Base-by-base conservation (phyloP, 2,797 vertebrate species). In the Sarcoramphus papa region DNA sequence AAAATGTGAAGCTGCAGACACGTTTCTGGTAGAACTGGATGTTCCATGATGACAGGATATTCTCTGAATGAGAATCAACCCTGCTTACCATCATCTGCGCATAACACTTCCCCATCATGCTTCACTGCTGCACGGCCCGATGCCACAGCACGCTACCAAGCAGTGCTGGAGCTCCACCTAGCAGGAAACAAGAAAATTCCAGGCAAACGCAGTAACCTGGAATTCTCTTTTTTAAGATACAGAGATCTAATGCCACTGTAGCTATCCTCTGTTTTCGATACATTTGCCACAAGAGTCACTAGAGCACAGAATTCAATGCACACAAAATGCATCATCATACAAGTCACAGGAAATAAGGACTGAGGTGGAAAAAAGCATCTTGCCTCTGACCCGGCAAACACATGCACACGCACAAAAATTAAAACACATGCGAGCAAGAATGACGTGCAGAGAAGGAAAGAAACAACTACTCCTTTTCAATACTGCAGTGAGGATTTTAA, bases 161-260 rank as follows among this genome's bases (percentile, higher is more conserved):
- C 51, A 0, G 90, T 93, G 93, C 96, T 96, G 84, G 47, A 96
- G 96, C 97, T 95, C 97, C 97, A 97, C 45, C 97, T 97, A 97
- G 97, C 95, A 95, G 93, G 84, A 54, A 92, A 88, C 9, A 9
- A 19, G 68, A 51, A 25, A 75, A 95, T 31, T 56, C 70, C 90
- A 80, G 68, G 88, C 70, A 74, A 54, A 76, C 0, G 24, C 41
- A 73, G 63, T 4, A 65, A 76, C 48, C 74, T 74, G 74, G 65
- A 82, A 51, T 37, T 41, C 51, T 73, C 28, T 6, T 18, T 45
- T 40, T 28, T 12, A 11, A 53, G 15, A 18, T 13, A 47, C 6
- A 64, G 6, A 76, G 78, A 35, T 23, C 47, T 43, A 45, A 4
- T 0, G 14, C 7, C 47, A 70, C 68, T 23, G 37, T 10, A 85